Base-by-base conservation (phyloP, 2,113 vertebrate genomes). In the Candoia aspera region DNA sequence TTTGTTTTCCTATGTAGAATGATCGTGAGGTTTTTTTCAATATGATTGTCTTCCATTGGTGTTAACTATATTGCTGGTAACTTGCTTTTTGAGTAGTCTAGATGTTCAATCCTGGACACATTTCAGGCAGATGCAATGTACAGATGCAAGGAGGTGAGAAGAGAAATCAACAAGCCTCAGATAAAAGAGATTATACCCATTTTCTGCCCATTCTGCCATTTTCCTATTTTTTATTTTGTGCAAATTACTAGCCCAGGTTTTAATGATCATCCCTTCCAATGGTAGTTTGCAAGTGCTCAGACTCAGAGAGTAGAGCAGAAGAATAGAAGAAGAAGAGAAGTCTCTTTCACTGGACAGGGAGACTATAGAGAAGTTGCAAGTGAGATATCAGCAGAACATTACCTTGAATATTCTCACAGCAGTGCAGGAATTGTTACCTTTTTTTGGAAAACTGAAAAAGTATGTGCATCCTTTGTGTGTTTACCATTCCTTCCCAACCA, bases 11-110 rank as follows among this genome's bases (percentile, higher is more conserved):
- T 87, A 92, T 57, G 33, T 42, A 42, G 33, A 79, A 8, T 42
- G 73, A 79, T 79, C 73, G 42, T 37, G 17, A 37, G 33, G 17
- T 55, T 29, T 86, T 86, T 79, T n/a, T 55, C 93, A 90, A 84
- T 49, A n/a, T 19, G 54, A 19, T 89, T 62, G 17, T 49, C 23
- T 64, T 37, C 79, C 26, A 2, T 33, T 46, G 17, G 29, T 17
- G 4, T 24, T 94, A 89, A 89, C 37, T 93, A 88, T 79, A 93
- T 91, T 46, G 29, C 26, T 64, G 23, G 4, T 0, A 96, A 93
- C 95, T 94, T 92, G 94, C 94, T 96, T 96, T 96, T 96, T 93
- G 96, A 93, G 93, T 96, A 92, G 73, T 85, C 93, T 89, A 12
- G 92, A 92, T 87, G 85, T 73, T 96, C 86, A 91, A 86, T 84